Evolutionary conservation across 2,888 invertebrate genomes (phyloP).

Genomic region (Agonum fuliginosum): DNA sequence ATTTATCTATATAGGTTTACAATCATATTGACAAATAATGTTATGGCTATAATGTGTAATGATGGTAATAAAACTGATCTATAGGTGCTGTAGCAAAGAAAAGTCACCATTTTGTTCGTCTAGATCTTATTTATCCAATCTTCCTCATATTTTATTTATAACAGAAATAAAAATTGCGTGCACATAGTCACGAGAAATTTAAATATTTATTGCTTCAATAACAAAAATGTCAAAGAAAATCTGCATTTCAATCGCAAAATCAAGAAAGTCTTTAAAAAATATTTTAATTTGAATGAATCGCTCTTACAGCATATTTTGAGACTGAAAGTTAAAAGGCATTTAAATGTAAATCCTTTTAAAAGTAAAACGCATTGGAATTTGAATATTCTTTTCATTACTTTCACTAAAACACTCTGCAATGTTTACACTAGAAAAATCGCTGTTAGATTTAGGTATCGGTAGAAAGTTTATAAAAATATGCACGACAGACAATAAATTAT

Average conservation of each 20-base stretch:
- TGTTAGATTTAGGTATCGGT: neutral
- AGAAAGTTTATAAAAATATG: slow-evolving; percentile 23
- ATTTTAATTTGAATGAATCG: slow-evolving; percentile 13
- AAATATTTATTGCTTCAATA: too few species aligned
- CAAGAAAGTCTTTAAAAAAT: neutral
- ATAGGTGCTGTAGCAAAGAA: neutral
- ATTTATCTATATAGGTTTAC: slow-evolving; percentile 17
- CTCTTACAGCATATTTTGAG: neutral
- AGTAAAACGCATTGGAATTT: neutral
- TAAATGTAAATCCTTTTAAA: slow-evolving; percentile 25
- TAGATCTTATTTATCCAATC: too few species aligned
- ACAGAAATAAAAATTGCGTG: too few species aligned
- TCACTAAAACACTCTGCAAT: slow-evolving; percentile 4
- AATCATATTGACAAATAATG: neutral
- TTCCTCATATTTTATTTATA: too few species aligned
- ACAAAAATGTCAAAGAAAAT: too few species aligned
- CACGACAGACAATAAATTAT: too few species aligned
- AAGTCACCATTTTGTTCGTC: neutral
- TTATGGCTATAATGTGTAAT: neutral
- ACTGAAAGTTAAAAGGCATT: neutral
- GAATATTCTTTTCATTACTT: slow-evolving; percentile 1
- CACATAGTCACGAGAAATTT: too few species aligned
- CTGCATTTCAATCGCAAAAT: too few species aligned
- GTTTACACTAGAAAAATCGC: neutral
- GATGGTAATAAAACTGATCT: slow-evolving; percentile 9